A percentile compares a stretch with the other conserved stretches of the same genome.
Conservation (phyloP, 2,888 invertebrate species). For the Orthosia cruda region DNA sequence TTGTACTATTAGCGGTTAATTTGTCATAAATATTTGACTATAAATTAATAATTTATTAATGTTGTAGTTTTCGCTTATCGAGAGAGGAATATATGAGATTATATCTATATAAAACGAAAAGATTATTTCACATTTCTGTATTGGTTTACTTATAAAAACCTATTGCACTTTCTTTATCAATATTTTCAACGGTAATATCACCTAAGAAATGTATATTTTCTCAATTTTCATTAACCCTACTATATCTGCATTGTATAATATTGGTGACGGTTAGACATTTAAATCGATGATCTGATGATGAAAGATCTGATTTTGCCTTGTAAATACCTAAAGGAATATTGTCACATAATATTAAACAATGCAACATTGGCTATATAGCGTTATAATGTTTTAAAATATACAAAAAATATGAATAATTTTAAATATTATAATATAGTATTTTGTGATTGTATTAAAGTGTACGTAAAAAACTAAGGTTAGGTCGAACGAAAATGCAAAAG, state of each 20-base stretch:
- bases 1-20: slow-evolving; percentile 54
- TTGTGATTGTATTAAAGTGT: slow-evolving; percentile 77
- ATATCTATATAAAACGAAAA: slow-evolving; percentile 34
- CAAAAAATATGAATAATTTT: slow-evolving; percentile 63
- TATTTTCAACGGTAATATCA: slow-evolving; percentile 32
- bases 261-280: slow-evolving; percentile 26
- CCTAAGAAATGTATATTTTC: slow-evolving; percentile 53
- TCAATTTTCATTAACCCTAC: slow-evolving; percentile 43
- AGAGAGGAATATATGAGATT: slow-evolving; percentile 53
- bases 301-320: slow-evolving; percentile 2
- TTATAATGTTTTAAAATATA: slow-evolving; percentile 63
- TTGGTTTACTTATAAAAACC: slow-evolving; percentile 42
- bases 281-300: too few relatives aligned
- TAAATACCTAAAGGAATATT: slow-evolving; percentile 12
- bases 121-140: slow-evolving; percentile 15
- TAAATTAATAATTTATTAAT: slow-evolving; percentile 57
- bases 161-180: slow-evolving; percentile 48
- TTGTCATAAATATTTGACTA: slow-evolving; percentile 52
- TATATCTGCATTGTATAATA: slow-evolving; percentile 41
- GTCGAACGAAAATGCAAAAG: slow-evolving; percentile 79
- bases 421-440: slow-evolving; percentile 71
- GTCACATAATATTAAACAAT: slow-evolving; percentile 41
- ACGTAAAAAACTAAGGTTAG: slow-evolving; percentile 69
- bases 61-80: slow-evolving; percentile 63
- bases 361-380: slow-evolving; percentile 41